Percentiles rank a stretch among this genome's conserved stretches.
Evolutionary conservation across 2,113 vertebrate genomes (phyloP).

Genomic region (Tragelaphus imberbis): DNA sequence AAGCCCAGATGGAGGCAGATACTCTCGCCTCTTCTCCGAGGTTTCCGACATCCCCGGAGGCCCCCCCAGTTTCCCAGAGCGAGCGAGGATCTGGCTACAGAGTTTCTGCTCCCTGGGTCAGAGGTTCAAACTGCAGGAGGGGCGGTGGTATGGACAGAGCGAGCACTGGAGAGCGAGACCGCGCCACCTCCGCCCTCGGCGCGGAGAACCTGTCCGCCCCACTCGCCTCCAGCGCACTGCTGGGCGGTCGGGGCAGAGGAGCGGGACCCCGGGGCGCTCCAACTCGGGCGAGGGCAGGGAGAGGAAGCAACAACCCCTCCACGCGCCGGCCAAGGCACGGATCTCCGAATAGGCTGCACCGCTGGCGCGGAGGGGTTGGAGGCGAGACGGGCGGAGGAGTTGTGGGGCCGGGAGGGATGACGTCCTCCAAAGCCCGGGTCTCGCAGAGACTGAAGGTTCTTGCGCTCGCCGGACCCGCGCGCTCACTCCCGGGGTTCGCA

Average conservation of each 20-base stretch:
- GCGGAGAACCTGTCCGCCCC: background rate
- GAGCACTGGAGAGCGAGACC: background rate
- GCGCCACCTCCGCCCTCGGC: background rate
- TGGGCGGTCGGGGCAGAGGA: background rate
- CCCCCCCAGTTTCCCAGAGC: background rate
- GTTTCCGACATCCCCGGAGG: background rate
- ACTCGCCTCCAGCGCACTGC: background rate
- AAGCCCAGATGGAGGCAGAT: background rate
- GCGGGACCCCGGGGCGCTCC: background rate
- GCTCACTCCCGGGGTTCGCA: background rate
- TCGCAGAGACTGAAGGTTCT: background rate
- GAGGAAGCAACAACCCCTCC: background rate
- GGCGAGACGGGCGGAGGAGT: slow-evolving; percentile 33
- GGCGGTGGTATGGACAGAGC: background rate
- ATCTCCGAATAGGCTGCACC: background rate
- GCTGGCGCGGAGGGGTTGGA: background rate
- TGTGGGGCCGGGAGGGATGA: slow-evolving; percentile 46
- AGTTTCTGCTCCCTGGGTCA: background rate
- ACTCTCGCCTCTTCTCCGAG: background rate
- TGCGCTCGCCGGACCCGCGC: background rate
- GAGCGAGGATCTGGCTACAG: background rate
- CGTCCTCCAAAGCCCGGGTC: slow-evolving; percentile 42
- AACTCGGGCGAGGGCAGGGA: background rate
- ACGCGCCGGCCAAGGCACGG: background rate
- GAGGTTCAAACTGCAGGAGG: background rate